Percentiles rank a stretch among this genome's conserved stretches.
These are phyloP conservation scores for Apomyelois bistriatella DNA, from an alignment of 2,888 invertebrate species.

Conservation along the genomic window DNA sequence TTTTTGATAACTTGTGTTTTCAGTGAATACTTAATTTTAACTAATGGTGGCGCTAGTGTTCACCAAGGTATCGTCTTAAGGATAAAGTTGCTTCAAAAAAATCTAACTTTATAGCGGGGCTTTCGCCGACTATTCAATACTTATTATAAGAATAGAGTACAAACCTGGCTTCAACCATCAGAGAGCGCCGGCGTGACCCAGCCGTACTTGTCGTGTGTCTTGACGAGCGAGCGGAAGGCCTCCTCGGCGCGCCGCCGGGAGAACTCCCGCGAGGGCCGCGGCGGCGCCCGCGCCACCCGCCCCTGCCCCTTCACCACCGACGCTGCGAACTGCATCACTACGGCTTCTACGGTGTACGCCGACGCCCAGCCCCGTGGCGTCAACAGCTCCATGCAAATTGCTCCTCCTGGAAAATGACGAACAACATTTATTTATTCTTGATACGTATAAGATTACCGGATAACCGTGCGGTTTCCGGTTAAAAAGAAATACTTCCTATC, in stretches of 20 bases:
- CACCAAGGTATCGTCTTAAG: no score
- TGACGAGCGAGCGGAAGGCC: conserved; percentile 91
- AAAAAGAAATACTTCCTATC: no score
- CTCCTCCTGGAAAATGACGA: conserved; percentile 80
- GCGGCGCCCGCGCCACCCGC: conserved; percentile 88
- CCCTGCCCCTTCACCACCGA: conserved; percentile 94
- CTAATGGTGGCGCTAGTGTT: no score
- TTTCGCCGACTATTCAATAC: no score
- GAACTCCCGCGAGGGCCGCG: conserved; percentile 89
- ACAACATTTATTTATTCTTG: no score
- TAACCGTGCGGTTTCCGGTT: no score
- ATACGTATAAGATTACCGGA: no score
- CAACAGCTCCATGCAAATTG: conserved; percentile 93
- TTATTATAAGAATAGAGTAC: neutral
- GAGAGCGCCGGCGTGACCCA: conserved; percentile 94
- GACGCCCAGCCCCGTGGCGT: conserved; percentile 94
- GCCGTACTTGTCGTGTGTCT: conserved; percentile 94
- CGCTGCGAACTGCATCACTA: conserved; percentile 93
- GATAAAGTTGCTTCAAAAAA: no score
- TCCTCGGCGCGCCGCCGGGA: conserved; percentile 90
- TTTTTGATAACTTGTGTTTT: no score
- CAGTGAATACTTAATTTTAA: no score
- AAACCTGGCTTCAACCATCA: conserved; percentile 84
- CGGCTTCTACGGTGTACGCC: conserved; percentile 92
- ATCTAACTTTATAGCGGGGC: no score